These are phyloP conservation scores for Rattus rattus DNA, from an alignment of 2,113 vertebrate genomes.

Conservation along the genomic window DNA sequence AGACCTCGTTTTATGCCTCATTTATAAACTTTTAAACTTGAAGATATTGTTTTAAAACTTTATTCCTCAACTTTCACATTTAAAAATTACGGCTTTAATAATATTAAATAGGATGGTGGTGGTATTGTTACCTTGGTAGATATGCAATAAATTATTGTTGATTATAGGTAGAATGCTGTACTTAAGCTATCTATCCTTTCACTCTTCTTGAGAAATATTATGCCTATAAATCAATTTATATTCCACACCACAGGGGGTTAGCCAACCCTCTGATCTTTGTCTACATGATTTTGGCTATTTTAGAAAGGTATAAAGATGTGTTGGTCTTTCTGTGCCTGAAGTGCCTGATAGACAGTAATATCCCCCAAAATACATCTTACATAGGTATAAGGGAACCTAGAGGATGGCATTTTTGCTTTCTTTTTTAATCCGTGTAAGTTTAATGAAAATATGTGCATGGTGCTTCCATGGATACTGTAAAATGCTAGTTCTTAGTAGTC, in stretches of 20 bases:
- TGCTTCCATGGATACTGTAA: background rate
- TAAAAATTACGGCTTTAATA: background rate
- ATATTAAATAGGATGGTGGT: background rate
- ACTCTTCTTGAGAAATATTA: background rate
- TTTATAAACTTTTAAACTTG: background rate
- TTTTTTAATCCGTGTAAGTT: background rate
- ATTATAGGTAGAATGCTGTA: too few species aligned
- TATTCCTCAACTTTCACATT: background rate
- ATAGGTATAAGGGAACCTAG: background rate
- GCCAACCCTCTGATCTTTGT: background rate
- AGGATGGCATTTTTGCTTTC: rapidly evolving
- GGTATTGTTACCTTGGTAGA: background rate
- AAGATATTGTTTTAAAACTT: background rate
- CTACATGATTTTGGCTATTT: background rate
- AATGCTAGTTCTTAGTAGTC: background rate
- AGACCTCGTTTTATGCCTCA: background rate
- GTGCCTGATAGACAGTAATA: background rate
- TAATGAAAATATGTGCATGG: background rate
- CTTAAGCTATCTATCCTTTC: background rate
- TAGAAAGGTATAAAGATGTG: background rate
- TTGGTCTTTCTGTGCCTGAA: background rate
- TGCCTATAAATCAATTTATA: background rate
- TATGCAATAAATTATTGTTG: background rate
- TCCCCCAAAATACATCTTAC: background rate
- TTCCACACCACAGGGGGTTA: background rate